phyloP scores from a whole-genome alignment of 2,113 vertebrate genomes.

The Anas platyrhynchos region DNA sequence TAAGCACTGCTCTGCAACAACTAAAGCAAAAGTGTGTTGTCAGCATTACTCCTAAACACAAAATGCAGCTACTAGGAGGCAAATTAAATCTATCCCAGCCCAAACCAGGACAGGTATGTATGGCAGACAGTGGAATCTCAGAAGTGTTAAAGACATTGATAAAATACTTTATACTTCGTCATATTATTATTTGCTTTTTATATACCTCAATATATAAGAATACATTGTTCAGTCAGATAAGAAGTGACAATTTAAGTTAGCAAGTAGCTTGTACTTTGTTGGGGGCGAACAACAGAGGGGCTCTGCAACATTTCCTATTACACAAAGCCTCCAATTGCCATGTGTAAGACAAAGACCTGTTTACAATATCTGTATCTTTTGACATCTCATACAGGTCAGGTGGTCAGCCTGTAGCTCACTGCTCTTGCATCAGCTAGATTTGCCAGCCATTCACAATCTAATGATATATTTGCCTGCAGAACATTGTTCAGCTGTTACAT shows the following conservation, averaged over 20 bases:
- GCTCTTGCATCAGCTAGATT: background rate
- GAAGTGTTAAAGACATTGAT: background rate
- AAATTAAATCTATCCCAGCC: too few species aligned
- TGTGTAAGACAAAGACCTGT: background rate
- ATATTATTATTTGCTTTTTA: background rate
- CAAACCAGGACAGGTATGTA: background rate
- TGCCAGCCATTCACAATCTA: background rate
- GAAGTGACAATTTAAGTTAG: accelerated
- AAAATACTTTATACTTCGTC: background rate
- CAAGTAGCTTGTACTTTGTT: background rate
- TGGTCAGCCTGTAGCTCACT: background rate
- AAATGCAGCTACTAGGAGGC: too few species aligned
- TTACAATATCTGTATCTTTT: background rate
- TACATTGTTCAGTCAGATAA: background rate
- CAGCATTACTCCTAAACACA: too few species aligned
- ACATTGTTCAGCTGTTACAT: background rate
- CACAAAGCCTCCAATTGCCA: background rate
- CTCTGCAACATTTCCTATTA: background rate
- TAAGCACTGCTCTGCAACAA: too few species aligned
- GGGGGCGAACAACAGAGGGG: background rate
- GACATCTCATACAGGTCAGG: background rate
- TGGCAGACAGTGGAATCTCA: background rate
- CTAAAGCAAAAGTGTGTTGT: too few species aligned
- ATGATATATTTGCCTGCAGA: background rate
- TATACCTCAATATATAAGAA: background rate